phyloP scores from a whole-genome alignment of 2,797 vertebrate genomes.

The Darevskia nairensis region DNA sequence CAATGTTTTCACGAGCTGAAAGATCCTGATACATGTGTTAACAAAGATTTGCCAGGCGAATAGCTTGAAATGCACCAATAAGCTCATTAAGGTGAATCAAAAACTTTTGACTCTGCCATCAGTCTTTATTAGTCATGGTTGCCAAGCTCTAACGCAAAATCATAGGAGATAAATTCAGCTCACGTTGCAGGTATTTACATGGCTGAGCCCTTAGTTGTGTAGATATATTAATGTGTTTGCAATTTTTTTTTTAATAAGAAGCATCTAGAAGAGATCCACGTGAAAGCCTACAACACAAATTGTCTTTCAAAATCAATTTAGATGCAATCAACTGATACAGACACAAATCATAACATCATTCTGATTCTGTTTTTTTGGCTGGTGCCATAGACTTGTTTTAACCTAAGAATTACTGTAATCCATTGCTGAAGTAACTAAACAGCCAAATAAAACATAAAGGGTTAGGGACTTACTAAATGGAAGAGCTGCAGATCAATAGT shows the following conservation, averaged over 20 bases:
- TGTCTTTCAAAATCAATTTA: not conserved
- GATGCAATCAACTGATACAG: too few relatives aligned
- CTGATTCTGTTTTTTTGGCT: too few relatives aligned
- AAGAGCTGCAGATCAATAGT: too few relatives aligned
- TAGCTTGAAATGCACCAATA: conserved; percentile 50
- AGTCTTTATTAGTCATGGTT: conserved; percentile 59
- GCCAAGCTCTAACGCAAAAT: conserved; percentile 53
- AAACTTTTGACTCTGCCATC: conserved; percentile 54
- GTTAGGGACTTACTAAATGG: too few relatives aligned
- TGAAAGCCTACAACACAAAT: rapidly evolving
- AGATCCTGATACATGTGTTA: conserved; percentile 2
- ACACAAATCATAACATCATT: too few relatives aligned
- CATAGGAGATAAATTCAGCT: conserved; percentile 45
- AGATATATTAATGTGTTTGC: conserved; percentile 45
- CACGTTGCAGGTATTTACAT: conserved; percentile 50
- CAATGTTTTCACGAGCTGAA: conserved; percentile 40
- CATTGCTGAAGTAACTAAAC: too few relatives aligned
- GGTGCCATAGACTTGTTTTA: too few relatives aligned
- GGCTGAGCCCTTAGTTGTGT: conserved; percentile 38
- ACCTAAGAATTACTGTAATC: too few relatives aligned
- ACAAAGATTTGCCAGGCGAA: conserved; percentile 42
- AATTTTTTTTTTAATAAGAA: conserved; percentile 10
- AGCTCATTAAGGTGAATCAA: conserved; percentile 54
- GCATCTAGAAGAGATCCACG: not conserved
- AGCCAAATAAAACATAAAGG: too few relatives aligned